These are phyloP conservation scores for Pseudocheirus occidentalis DNA, from an alignment of 2,797 vertebrate genomes.

Conservation along the genomic window DNA sequence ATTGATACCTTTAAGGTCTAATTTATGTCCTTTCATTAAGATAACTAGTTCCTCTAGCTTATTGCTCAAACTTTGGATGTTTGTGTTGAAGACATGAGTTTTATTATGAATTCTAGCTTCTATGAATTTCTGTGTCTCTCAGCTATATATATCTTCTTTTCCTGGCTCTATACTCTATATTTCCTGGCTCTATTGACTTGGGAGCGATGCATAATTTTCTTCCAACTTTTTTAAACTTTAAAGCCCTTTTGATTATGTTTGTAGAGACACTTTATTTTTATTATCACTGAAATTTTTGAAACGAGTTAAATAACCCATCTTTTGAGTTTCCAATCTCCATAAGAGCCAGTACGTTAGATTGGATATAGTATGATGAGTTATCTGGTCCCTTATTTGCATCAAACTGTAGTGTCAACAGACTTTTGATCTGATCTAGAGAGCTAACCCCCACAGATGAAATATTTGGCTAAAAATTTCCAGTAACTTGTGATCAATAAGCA, in stretches of 20 bases:
- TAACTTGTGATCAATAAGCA: neutral
- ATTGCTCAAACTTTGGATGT: neutral
- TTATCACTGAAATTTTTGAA: neutral
- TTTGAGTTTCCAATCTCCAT: slow-evolving; percentile 3
- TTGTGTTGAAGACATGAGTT: neutral
- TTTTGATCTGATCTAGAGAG: neutral
- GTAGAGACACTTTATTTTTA: neutral
- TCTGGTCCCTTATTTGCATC: neutral
- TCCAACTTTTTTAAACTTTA: neutral
- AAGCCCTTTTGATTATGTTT: neutral
- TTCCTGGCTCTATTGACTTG: neutral
- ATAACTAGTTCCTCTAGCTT: neutral
- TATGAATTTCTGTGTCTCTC: neutral
- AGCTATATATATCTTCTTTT: neutral
- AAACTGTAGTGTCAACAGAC: neutral
- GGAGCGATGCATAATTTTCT: neutral
- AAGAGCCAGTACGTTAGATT: neutral
- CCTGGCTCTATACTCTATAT: neutral
- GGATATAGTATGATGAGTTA: neutral
- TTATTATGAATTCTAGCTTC: neutral
- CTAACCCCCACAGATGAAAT: neutral
- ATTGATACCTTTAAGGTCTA: neutral
- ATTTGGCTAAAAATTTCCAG: neutral
- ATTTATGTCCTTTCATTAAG: neutral
- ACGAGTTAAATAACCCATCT: neutral